Evolutionary conservation across 2,888 invertebrate genomes (phyloP), one percentile per base, ranked within the genome.

Genomic region (Epirrhoe tristata): DNA sequence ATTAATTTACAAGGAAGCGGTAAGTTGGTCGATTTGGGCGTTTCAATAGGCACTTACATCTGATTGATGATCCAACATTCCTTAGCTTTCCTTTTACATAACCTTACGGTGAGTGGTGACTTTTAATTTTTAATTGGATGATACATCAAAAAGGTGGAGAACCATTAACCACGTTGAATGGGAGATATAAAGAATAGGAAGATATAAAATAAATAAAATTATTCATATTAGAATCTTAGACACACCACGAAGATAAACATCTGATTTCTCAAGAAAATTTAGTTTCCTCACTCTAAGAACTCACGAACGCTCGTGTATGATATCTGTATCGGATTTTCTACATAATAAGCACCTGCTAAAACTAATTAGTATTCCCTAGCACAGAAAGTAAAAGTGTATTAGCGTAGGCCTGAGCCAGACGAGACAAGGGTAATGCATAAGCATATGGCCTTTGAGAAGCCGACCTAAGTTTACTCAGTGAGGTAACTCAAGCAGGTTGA

Each of bases 51-150:
- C 77, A 81, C 76, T 81, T 75, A 76, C 75, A 74, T 74, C 77
- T 90, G 89, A 90, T 90, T 88, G 88, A 90, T 89, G 87, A 81
- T 76, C 70, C 70, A 56, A 75, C 77, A 79, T 82, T 84, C 80
- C 79, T 79, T 63, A 63, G 74, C 79, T 79, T 78, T 82, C 78
- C 80, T 83, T n/a, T 84, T 81, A 48, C 10, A n/a, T 80, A 77
- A 64, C 70, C 74, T 14, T 69, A 56, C 70, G 65, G 78, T 67
- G 78, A 73, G 76, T 77, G 74, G 78, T 74, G 76, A 58, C 61
- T 74, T 73, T 76, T 66, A 64, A 74, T 75, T 70, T 66, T 81
- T 87, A 87, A 88, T 88, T 85, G 84, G 85, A 88, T 85, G 86
- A 84, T 82, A 79, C 78, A 74, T 80, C 80, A 76, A 77, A 81